phyloP scores from a whole-genome alignment of 2,797 vertebrate genomes.

The Macropodus opercularis region DNA sequence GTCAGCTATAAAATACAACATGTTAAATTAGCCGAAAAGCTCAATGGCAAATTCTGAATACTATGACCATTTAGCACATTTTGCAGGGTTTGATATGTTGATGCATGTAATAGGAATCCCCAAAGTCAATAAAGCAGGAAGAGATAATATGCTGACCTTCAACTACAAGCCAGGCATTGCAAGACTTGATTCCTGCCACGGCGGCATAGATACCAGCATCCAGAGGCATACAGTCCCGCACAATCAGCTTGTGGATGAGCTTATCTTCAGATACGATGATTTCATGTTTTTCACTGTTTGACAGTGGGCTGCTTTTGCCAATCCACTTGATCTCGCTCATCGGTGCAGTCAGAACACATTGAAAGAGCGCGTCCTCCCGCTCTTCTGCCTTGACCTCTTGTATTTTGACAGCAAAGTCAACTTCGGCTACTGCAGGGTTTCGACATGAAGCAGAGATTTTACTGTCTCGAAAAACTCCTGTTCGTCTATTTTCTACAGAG shows the following conservation, averaged over 20 bases:
- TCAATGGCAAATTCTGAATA: too few species aligned
- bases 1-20: constrained; percentile 60
- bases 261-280: constrained; percentile 85
- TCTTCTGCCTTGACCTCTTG: constrained; percentile 82
- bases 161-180: constrained; percentile 89
- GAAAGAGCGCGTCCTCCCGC: constrained; percentile 82
- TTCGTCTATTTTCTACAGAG: not conserved
- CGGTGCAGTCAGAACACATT: constrained; percentile 82
- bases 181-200: constrained; percentile 83
- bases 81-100: not conserved
- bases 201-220: constrained; percentile 89
- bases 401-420: constrained; percentile 84
- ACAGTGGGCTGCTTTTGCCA: constrained; percentile 77
- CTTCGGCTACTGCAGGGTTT: constrained; percentile 66
- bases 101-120: not conserved
- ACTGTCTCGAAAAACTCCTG: not conserved
- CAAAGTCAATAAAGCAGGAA: too few species aligned
- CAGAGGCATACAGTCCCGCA: constrained; percentile 79
- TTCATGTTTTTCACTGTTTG: constrained; percentile 78
- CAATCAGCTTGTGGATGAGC: constrained; percentile 85
- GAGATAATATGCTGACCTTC: constrained; percentile 79
- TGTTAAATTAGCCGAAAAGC: not conserved
- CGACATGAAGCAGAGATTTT: constrained; percentile 17
- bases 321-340: constrained; percentile 82
- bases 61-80: not conserved